Conservation (phyloP, 2,888 invertebrate species). For the Himalopsyche kuldschensis region DNA sequence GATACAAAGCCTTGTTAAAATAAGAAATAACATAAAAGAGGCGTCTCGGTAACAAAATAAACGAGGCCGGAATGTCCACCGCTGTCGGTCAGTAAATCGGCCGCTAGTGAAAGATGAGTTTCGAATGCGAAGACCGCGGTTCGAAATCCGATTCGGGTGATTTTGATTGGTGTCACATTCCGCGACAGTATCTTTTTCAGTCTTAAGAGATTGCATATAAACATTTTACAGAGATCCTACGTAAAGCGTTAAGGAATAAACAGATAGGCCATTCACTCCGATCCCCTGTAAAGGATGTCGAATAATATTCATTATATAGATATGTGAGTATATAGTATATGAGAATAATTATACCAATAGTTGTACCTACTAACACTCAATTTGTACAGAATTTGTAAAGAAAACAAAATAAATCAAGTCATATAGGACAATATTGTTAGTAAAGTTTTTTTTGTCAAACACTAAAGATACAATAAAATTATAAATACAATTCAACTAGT, state of each 20-base stretch:
- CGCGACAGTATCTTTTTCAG: neutral
- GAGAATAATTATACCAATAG: neutral
- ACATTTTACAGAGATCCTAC: neutral
- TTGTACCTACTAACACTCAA: neutral
- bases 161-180: neutral
- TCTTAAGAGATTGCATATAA: neutral
- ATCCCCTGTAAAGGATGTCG: neutral
- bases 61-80: slow-evolving; percentile 14
- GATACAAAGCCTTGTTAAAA: slow-evolving; percentile 22
- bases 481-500: neutral
- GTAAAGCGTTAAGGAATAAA: neutral
- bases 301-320: neutral
- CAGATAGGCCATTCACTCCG: neutral
- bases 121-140: neutral
- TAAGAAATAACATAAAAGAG: slow-evolving; percentile 20
- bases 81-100: slow-evolving; percentile 12
- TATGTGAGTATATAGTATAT: neutral
- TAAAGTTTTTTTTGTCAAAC: neutral
- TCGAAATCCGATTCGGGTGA: neutral
- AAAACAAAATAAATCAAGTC: neutral
- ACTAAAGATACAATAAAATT: neutral
- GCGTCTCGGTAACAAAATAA: neutral
- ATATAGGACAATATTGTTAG: neutral
- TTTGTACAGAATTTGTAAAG: neutral
- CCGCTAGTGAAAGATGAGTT: neutral